phyloP scores from a whole-genome alignment of 2,888 invertebrate species.

The Coenonympha arcania region DNA sequence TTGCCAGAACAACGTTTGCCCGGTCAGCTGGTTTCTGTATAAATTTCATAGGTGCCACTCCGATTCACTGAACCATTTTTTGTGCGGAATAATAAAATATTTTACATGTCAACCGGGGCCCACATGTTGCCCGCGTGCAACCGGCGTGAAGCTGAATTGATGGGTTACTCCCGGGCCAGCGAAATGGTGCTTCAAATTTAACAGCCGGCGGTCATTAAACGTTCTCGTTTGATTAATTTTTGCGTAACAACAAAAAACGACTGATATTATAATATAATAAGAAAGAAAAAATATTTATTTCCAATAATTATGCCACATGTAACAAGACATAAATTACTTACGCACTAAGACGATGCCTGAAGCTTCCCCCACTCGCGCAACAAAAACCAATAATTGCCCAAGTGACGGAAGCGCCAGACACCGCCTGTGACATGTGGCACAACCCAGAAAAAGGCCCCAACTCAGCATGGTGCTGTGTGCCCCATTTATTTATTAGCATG shows the following conservation, averaged over 20 bases:
- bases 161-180: conserved; percentile 5
- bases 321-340: too few species aligned
- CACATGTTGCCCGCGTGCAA: conserved; percentile 13
- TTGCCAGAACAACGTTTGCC: too few species aligned
- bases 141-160: conserved; percentile 13
- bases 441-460: too few species aligned
- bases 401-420: too few species aligned
- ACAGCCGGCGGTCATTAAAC: conserved; percentile 2
- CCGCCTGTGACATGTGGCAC: too few species aligned
- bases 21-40: too few species aligned
- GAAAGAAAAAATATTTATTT: not conserved
- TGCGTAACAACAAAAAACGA: not conserved
- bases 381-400: too few species aligned
- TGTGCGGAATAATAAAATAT: conserved; percentile 9
- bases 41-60: not conserved
- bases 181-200: conserved; percentile 11
- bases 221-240: not conserved
- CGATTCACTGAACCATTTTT: not conserved
- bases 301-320: too few species aligned
- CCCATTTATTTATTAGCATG: too few species aligned
- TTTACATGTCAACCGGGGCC: not conserved
- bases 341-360: too few species aligned
- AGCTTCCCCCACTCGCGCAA: too few species aligned
- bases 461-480: too few species aligned
- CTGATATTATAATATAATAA: not conserved